A percentile compares a stretch with the other conserved stretches of the same genome.
These are phyloP conservation scores for Saccopteryx bilineata DNA, from an alignment of 2,113 vertebrate species.

Conservation along the genomic window DNA sequence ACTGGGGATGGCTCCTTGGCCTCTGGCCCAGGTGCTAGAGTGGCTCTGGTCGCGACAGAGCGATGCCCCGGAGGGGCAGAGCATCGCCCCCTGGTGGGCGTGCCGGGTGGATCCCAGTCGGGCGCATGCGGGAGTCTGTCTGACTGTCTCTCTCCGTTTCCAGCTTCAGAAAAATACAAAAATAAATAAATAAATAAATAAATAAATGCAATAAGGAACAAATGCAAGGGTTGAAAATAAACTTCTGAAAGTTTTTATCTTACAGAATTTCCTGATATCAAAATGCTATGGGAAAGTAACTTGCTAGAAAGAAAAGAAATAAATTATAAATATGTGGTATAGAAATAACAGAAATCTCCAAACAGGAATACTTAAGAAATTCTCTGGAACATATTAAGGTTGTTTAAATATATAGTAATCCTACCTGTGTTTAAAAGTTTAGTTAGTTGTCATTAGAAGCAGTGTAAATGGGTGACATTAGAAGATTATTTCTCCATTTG, in stretches of 20 bases:
- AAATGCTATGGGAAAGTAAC: conserved; percentile 45
- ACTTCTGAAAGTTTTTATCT: conserved; percentile 26
- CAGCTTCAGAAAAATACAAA: no score
- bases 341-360: conserved; percentile 31
- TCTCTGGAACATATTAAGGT: conserved; percentile 55
- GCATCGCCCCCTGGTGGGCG: no score
- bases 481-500: conserved; percentile 44
- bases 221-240: conserved; percentile 78
- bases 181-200: conserved; percentile 31
- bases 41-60: no score
- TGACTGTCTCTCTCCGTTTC: no score
- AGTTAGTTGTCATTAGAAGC: conserved; percentile 42
- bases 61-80: no score
- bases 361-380: conserved; percentile 38
- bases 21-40: no score
- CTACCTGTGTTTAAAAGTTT: conserved; percentile 48
- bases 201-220: conserved; percentile 59
- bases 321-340: conserved; percentile 8
- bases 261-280: background rate
- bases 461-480: conserved; percentile 58
- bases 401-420: conserved; percentile 48
- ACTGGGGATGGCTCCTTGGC: no score
- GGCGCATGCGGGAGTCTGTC: no score
- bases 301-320: background rate
- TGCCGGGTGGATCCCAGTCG: no score